Evolutionary conservation across 2,888 invertebrate species (phyloP), one percentile per base, ranked within the genome.

Genomic region (Apocheima hispidaria): DNA sequence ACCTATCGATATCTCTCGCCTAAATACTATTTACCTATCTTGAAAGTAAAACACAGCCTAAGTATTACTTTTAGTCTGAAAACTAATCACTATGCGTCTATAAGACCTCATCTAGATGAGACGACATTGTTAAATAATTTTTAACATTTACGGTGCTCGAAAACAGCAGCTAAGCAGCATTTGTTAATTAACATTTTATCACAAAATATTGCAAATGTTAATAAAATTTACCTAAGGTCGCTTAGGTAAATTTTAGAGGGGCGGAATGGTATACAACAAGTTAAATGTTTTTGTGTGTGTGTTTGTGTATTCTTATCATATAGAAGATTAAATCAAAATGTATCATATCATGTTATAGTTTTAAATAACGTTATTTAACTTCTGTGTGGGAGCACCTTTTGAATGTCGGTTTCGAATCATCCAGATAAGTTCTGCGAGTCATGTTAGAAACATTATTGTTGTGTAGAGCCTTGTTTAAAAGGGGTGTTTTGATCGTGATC

Each of bases 1-100:
- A 12, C 30, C 30, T 9, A 9, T 30, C 10, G 12, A 30, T 18
- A 2, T 38, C 16, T 26, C 6, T 26, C 12, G 18, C 18, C 1
- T 30, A 30, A 18, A 30, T 30, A 30, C 30, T 43, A 26, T 18
- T 46, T 12, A 35, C 9, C 12, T 51, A 21, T 35, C 16, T 50
- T 23, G 33, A 33, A 56, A 52, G 35, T 60, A 35, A 60, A 49
- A 60, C 53, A 53, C 53, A 60, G 53, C 53, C 60, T 38, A 23
- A 33, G 48, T 44, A 53, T 53, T 49, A 51, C 40, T 36, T 36
- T 18, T 40, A 51, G 38, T 40, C 28, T 18, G 28, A 51, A 35
- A 48, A 50, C 23, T 51, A 2, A 36, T 51, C 51, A 51, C 51
- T 51, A 51, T 51, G 14, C 14, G 51, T 51, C 49, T 50, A 4